Percentiles rank a stretch among this genome's conserved stretches.
Conservation (phyloP, 92 coral and sea anemone genomes). For the Palythoa caribaeorum region DNA sequence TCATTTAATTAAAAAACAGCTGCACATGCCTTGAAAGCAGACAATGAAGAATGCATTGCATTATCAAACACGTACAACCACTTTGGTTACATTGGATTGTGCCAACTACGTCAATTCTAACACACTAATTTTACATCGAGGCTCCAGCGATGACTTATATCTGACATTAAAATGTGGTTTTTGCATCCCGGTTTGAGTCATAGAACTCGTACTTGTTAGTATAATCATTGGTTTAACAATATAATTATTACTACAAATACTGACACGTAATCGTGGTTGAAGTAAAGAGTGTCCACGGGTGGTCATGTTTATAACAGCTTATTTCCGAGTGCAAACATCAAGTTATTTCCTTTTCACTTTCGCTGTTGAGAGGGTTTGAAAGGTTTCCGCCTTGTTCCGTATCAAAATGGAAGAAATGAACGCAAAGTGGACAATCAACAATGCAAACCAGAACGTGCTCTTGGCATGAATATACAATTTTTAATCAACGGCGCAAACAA, state of each 20-base stretch:
- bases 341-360: background rate
- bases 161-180: background rate
- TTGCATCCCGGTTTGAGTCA: background rate
- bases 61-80: background rate
- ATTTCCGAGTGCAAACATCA: background rate
- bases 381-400: background rate
- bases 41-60: background rate
- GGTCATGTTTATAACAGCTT: background rate
- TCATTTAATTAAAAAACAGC: background rate
- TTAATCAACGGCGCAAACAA: background rate
- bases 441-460: background rate
- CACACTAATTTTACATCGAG: background rate
- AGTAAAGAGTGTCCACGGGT: background rate
- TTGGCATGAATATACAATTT: background rate
- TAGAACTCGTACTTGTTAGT: background rate
- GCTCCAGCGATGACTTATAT: background rate
- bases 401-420: background rate
- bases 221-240: background rate
- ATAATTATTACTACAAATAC: background rate
- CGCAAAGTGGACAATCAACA: background rate
- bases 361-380: background rate
- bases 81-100: background rate
- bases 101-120: background rate
- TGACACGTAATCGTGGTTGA: background rate
- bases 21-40: background rate